Percentiles rank a stretch among this genome's conserved stretches.
These are phyloP conservation scores for Camponotus fellah DNA, from an alignment of 2,888 invertebrate species.

Conservation along the genomic window DNA sequence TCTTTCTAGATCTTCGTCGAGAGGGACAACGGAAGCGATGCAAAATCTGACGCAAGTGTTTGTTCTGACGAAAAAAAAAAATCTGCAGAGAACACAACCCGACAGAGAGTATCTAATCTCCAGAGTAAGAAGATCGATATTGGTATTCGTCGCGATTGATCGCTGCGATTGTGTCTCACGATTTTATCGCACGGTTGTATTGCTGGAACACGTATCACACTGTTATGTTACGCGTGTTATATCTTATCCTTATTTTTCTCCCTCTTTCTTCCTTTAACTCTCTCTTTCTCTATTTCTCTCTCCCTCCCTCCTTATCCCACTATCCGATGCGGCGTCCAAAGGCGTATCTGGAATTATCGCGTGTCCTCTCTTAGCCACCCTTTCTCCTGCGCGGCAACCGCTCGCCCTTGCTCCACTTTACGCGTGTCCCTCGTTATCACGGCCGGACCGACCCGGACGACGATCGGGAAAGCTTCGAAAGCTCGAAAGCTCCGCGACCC, in stretches of 20 bases:
- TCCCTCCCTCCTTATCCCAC: conserved; percentile 40
- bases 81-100: background rate
- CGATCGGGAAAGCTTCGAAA: conserved; percentile 29
- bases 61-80: background rate
- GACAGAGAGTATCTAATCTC: background rate
- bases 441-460: conserved; percentile 79
- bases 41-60: conserved; percentile 7
- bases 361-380: conserved; percentile 63
- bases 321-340: conserved; percentile 48
- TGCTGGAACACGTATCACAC: conserved; percentile 82
- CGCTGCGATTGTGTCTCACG: background rate
- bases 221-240: conserved; percentile 79
- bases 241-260: conserved; percentile 53
- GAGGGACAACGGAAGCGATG: background rate
- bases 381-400: conserved; percentile 59
- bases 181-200: conserved; percentile 79
- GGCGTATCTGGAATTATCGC: conserved; percentile 63
- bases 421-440: conserved; percentile 69
- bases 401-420: conserved; percentile 48
- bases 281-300: conserved; percentile 24
- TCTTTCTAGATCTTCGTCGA: background rate
- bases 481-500: conserved; percentile 57
- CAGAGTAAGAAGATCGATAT: conserved; percentile 4
- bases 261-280: conserved; percentile 43
- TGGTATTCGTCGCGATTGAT: conserved; percentile 7